Evolutionary conservation across 2,113 vertebrate genomes (phyloP).

Genomic region (Semnornis frantzii): DNA sequence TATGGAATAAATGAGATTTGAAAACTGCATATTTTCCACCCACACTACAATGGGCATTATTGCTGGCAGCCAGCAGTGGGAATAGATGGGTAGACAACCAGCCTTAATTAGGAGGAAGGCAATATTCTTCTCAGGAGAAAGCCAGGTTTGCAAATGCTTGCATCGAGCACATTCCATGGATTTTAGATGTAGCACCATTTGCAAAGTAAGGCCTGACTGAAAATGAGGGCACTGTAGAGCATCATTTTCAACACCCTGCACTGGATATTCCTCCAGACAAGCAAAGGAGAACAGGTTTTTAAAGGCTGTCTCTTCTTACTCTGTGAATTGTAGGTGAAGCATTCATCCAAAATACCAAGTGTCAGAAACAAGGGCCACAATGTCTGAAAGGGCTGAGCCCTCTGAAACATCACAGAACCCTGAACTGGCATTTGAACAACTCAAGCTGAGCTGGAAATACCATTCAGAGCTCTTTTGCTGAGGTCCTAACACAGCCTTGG

Average conservation of each 20-base stretch:
- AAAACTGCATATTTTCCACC: constrained; percentile 59
- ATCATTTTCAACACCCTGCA: not conserved
- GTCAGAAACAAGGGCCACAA: not conserved
- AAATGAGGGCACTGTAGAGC: not conserved
- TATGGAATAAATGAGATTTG: constrained; percentile 64
- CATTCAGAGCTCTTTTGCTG: not conserved
- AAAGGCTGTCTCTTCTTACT: not conserved
- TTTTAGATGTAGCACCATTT: not conserved
- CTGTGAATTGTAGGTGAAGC: not conserved
- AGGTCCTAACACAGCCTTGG: not conserved
- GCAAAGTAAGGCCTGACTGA: constrained; percentile 11
- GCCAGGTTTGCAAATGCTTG: constrained; percentile 8
- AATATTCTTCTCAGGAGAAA: constrained; percentile 53
- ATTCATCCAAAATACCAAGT: not conserved
- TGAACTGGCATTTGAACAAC: not conserved
- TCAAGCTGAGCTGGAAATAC: not conserved
- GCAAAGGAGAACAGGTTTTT: not conserved
- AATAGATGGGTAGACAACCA: constrained; percentile 51
- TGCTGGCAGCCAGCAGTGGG: constrained; percentile 48
- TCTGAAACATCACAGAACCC: not conserved
- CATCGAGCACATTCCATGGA: not conserved
- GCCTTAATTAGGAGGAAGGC: constrained; percentile 56
- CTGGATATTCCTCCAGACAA: not conserved
- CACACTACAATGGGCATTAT: constrained; percentile 62
- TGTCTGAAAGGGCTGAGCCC: not conserved